Evolutionary conservation across 2,797 vertebrate species (phyloP).

Genomic region (Adelosebastes latens): DNA sequence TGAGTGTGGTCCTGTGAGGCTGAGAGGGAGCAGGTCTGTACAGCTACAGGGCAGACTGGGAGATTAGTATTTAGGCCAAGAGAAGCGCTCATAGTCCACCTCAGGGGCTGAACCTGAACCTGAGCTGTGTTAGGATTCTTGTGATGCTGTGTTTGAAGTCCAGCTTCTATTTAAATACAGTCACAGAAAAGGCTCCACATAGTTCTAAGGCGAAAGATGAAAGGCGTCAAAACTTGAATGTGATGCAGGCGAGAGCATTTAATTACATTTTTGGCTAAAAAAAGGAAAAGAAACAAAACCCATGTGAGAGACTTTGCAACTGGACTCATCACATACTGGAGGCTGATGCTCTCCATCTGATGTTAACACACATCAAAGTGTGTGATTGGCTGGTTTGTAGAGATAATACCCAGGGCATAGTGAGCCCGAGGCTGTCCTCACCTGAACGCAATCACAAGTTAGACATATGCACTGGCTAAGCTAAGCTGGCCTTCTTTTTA

Average conservation of each 20-base stretch:
- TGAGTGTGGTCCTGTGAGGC: slow-evolving; percentile 66
- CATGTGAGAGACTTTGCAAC: slow-evolving; percentile 22
- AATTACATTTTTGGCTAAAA: not conserved
- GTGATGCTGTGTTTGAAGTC: slow-evolving; percentile 73
- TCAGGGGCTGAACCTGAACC: slow-evolving; percentile 15
- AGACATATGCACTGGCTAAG: not conserved
- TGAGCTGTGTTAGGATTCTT: slow-evolving; percentile 44
- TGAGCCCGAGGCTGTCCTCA: slow-evolving; percentile 37
- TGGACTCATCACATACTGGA: slow-evolving; percentile 69
- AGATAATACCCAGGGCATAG: not conserved
- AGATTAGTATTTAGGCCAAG: slow-evolving; percentile 66
- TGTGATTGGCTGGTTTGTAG: slow-evolving; percentile 46
- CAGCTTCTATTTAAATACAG: slow-evolving; percentile 77
- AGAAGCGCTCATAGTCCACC: slow-evolving; percentile 46
- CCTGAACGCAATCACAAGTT: slow-evolving; percentile 45
- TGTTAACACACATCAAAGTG: slow-evolving; percentile 68
- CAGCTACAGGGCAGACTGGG: slow-evolving; percentile 63
- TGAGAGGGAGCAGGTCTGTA: slow-evolving; percentile 59
- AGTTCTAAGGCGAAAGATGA: slow-evolving; percentile 58
- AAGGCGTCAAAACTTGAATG: not conserved
- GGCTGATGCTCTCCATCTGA: slow-evolving; percentile 68
- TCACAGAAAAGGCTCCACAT: slow-evolving; percentile 69
- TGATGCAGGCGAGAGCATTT: not conserved
- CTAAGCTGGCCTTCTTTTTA: not conserved
- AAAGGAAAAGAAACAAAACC: slow-evolving; percentile 7